Base-by-base conservation (phyloP, 2,797 vertebrate genomes). In the Benthosema pterotum region DNA sequence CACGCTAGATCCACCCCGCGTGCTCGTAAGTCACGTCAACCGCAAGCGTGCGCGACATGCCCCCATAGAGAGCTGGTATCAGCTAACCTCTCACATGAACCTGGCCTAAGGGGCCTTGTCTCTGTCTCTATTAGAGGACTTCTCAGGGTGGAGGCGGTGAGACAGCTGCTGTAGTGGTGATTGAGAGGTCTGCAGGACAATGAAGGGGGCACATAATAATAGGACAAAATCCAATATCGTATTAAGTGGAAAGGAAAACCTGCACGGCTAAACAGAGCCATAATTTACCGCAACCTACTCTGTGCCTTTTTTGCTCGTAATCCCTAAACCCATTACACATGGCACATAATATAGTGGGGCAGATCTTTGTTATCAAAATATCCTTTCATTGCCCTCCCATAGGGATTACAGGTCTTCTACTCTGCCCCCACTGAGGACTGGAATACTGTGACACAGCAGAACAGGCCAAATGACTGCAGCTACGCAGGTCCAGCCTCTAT, bases 391-490 rank as follows among this genome's bases (percentile, higher is more conserved):
- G 22, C 60, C 56, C 17, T 5, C 17, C 57, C 52, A 50, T 69
- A 75, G 28, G 4, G 3, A 54, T 16, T 18, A 5, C 42, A 71
- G 50, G 60, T n/a, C n/a, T n/a, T n/a, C n/a, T 65, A 54, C 42
- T 43, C 48, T 32, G 51, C 51, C 52, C 67, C 56, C 68, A 69
- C 77, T 75, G 73, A 81, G 55, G 60, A 25, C 5, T 25, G 22
- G 22, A 77, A 77, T 65, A 52, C 66, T 19, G 62, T 78, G 63
- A 80, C 69, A 71, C 74, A 70, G 74, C 63, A 70, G 57, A 85
- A 32, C 60, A 69, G 63, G 53, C 54, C 13, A 51, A 74, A 78
- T 49, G 46, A 71, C 66, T 56, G 51, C 58, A 45, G 75, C 63
- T 73, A 61, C 65, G 64, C 78, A 22, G 70, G 80, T 45, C 16